Evolutionary conservation across 2,113 vertebrate species (phyloP).

Genomic region (Corythornis vintsioides): DNA sequence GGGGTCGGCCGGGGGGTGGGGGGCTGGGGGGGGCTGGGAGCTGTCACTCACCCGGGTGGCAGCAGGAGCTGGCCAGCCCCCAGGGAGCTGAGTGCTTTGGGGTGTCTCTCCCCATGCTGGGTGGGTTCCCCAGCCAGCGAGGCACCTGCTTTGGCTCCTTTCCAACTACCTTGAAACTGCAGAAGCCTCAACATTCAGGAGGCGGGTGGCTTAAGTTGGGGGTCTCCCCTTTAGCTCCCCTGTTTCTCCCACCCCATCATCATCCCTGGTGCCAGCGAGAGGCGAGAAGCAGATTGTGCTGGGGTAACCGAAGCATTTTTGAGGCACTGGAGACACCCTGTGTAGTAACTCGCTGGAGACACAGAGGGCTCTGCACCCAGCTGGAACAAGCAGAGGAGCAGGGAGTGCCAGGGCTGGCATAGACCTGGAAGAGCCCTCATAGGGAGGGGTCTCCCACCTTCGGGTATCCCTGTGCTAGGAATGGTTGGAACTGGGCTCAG

Average conservation of each 20-base stretch:
- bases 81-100: neutral
- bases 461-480: neutral
- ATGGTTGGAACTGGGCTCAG: neutral
- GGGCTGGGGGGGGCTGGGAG: constrained; percentile 17
- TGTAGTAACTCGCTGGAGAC: accelerated
- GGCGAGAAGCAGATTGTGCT: neutral
- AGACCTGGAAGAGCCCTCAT: neutral
- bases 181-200: accelerated
- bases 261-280: accelerated
- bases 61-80: neutral
- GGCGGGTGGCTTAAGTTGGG: neutral
- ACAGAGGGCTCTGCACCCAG: accelerated
- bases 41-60: constrained; percentile 3
- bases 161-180: accelerated
- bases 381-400: neutral
- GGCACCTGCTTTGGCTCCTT: neutral
- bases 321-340: neutral
- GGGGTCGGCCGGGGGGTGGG: too few relatives aligned
- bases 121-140: neutral
- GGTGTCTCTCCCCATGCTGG: accelerated
- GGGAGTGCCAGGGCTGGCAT: neutral
- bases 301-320: neutral
- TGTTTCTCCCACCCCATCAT: neutral
- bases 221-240: neutral
- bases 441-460: neutral